Evolutionary conservation across 2,888 invertebrate genomes (phyloP), one percentile per base, ranked within the genome.

Genomic region (Tipula helvola): DNA sequence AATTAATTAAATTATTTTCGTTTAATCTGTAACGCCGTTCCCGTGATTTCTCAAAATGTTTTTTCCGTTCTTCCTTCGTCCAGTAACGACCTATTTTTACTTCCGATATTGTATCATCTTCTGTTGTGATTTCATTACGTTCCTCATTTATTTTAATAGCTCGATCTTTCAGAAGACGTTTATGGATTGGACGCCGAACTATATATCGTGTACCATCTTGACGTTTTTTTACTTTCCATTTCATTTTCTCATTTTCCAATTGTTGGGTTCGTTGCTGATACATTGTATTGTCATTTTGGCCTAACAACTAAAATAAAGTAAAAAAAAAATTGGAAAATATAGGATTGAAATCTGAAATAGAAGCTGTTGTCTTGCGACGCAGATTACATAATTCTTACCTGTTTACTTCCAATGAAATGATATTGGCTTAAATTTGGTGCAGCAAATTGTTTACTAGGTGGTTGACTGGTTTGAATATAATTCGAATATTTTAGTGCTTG

Each of bases 171-270:
- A 95, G 91, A 36, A 95, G 91, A 87, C 94, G 92, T 90, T 93
- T 95, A 85, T 95, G 92, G 0, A 95, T 93, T 0, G 96, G 95
- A 44, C 96, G 91, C 83, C 95, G 92, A 0, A 96, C 95, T 88
- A 96, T 95, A 90, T 96, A 96, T 84, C 96, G 92, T 0, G 95
- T 94, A 4, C 96, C 96, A 89, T 96, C 96, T 3, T 95, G 94
- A 44, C 96, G 92, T 39, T 95, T 92, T 90, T 96, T 96, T 8
- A 96, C 95, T 89, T 96, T 95, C 95, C 95, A 96, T 88, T 94
- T 94, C 94, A 94, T 94, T 85, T 92, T 92, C 0, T 89, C 88
- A 88, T 90, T 87, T 44, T 86, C 42, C 13, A 18, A 41, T 16
- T 85, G 85, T 42, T 85, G 85, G 4, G 41, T 41, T 16, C 42